phyloP scores from a whole-genome alignment of 1,140 invertebrate species.

The Aphelenchoides avenae region DNA sequence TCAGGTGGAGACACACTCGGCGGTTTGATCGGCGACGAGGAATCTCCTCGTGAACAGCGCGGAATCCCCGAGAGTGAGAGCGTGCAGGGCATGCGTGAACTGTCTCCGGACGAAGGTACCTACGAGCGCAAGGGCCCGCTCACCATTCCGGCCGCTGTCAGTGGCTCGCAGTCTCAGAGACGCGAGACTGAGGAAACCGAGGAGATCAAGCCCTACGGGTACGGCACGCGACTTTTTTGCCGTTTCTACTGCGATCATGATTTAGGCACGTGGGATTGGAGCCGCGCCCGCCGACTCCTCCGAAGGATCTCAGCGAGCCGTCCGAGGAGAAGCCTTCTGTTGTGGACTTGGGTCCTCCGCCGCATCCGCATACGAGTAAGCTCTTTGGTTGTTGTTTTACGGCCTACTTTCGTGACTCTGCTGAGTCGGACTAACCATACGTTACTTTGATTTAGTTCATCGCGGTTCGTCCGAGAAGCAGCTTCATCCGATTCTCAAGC shows the following conservation, averaged over 20 bases:
- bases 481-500: conserved; percentile 23
- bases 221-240: too few relatives aligned
- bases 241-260: too few relatives aligned
- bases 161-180: conserved; percentile 1
- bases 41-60: neutral
- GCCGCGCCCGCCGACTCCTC: conserved; percentile 21
- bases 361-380: neutral
- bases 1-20: too few relatives aligned
- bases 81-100: conserved; percentile 8
- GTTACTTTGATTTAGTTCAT: too few relatives aligned
- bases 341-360: conserved; percentile 14
- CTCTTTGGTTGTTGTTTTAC: too few relatives aligned
- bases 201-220: too few relatives aligned
- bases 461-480: conserved; percentile 16
- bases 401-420: too few relatives aligned
- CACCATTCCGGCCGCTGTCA: conserved; percentile 7
- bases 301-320: conserved; percentile 18
- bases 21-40: conserved; percentile 2
- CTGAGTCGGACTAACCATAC: too few relatives aligned
- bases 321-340: conserved; percentile 4
- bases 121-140: conserved; percentile 15
- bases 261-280: too few relatives aligned
- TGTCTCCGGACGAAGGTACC: conserved; percentile 13
- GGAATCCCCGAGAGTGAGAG: conserved; percentile 1
- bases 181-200: conserved; percentile 14